Conservation (phyloP, 2,797 vertebrate genomes). For the Oreochromis mossambicus region DNA sequence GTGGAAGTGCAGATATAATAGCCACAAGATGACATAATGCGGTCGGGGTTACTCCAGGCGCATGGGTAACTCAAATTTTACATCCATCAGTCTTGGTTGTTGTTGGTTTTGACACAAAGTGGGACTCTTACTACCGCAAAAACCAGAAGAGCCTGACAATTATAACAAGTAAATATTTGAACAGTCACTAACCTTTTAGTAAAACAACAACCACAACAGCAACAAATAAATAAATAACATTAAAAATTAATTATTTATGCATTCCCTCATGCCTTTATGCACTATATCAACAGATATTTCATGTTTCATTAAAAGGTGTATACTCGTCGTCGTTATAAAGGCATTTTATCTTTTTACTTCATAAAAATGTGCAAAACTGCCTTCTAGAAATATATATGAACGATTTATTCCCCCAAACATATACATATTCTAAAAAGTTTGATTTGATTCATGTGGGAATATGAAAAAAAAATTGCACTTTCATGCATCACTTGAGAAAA, state of each 20-base stretch:
- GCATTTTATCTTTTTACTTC: neutral
- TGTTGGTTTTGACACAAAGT: neutral
- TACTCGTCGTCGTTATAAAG: neutral
- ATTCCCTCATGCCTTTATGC: neutral
- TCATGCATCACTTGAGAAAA: neutral
- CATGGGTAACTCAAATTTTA: neutral
- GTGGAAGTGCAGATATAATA: neutral
- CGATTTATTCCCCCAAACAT: neutral
- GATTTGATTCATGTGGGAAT: neutral
- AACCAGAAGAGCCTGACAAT: neutral
- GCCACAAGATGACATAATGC: neutral
- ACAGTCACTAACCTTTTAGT: neutral
- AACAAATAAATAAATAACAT: neutral
- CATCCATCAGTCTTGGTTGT: neutral
- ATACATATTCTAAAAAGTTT: neutral
- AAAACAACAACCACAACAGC: rapidly evolving
- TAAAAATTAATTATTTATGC: neutral
- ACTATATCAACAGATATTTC: neutral
- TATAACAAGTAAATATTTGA: neutral
- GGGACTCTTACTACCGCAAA: rapidly evolving
- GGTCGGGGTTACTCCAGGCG: neutral
- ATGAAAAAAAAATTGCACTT: neutral
- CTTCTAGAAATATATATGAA: neutral
- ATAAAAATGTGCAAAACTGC: neutral
- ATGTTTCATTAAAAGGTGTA: neutral